Base-by-base conservation (phyloP, 2,113 vertebrate genomes). In the Desmodus rotundus region DNA sequence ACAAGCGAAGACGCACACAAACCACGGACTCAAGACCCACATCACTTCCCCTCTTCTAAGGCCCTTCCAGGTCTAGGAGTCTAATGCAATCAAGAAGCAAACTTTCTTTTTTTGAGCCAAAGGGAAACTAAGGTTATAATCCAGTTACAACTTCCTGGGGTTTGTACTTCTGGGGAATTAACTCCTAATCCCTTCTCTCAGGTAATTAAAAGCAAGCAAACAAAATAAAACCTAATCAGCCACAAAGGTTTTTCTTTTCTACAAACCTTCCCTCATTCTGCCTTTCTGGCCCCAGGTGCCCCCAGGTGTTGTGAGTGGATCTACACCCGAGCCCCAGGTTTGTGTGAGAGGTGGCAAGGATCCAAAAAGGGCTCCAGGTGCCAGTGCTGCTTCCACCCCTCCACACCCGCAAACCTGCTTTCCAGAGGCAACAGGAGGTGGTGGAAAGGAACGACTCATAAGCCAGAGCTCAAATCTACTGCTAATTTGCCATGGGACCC, bases 131-230 rank as follows among this genome's bases (percentile, higher is more conserved):
- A 86, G 67, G 61, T 96, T 97, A 89, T 63, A 93, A 82, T 24
- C 85, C 54, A 83, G 77, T 78, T 94, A 70, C 58, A 89, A 96
- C 70, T 96, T 91, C 86, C 76, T 94, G 38, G 24, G 67, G 68
- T 56, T 41, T 76, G 74, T 70, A 36, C 31, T 87, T 96, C 90
- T 88, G 91, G 67, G 78, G 47, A 87, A 70, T 88, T 78, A 92
- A 73, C 70, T 90, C 28, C 67, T 82, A 91, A 85, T 96, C 82
- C 82, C 33, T 78, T 91, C 47, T 36, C 50, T 54, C 68, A 61
- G 70, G 80, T 90, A 93, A 95, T 93, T 95, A 96, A 97, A 96
- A 47, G 36, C 47, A 94, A 86, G 13, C 65, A 87, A 95, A 93
- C 52, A 76, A 94, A 94, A 77, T 56, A 92, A 96, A 96, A 84